Evolutionary conservation across 2,113 vertebrate genomes (phyloP).

Genomic region (Ibidorhyncha struthersii): DNA sequence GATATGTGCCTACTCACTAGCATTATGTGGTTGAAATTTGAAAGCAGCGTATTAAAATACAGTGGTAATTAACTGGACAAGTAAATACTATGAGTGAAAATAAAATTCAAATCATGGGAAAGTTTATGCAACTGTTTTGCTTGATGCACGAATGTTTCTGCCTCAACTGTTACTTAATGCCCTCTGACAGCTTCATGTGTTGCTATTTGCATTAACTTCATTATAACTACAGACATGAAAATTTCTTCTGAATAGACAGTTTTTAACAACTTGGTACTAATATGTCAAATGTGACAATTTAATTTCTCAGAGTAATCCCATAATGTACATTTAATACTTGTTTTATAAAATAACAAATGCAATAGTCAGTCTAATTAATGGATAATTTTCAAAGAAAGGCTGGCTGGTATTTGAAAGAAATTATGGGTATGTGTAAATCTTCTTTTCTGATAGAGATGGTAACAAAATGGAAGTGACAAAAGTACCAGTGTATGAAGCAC

Average conservation of each 20-base stretch:
- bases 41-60: neutral
- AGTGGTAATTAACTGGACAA: neutral
- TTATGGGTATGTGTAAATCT: neutral
- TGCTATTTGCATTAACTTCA: neutral
- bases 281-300: neutral
- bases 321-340: neutral
- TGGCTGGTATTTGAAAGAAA: neutral
- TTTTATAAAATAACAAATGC: neutral
- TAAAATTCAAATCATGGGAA: neutral
- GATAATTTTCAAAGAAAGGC: neutral
- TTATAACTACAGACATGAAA: neutral
- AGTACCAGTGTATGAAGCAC: neutral
- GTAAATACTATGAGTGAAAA: neutral
- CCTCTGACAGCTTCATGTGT: neutral
- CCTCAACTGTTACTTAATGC: neutral
- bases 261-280: neutral
- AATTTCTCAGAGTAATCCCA: neutral
- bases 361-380: neutral
- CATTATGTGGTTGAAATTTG: neutral
- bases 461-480: neutral
- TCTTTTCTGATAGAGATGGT: neutral
- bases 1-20: neutral
- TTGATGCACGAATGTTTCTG: too few species aligned
- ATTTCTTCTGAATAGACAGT: neutral
- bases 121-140: too few species aligned